A percentile compares a stretch with the other conserved stretches of the same genome.
Conservation (phyloP, 1,140 invertebrate genomes). For the Heliothis virescens region DNA sequence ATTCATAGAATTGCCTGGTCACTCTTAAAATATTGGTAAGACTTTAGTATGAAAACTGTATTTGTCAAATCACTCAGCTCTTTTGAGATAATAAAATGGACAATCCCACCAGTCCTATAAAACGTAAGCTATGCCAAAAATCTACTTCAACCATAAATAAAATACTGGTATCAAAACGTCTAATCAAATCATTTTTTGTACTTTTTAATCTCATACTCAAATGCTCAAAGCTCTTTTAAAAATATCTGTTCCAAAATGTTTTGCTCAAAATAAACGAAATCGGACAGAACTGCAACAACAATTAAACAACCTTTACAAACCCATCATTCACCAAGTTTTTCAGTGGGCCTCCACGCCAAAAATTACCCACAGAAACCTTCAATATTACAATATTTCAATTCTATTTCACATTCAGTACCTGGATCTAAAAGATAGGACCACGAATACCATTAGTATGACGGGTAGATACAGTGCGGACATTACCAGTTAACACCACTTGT, state of each 20-base stretch:
- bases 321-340: slow-evolving; percentile 41
- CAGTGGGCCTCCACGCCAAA: slow-evolving; percentile 30
- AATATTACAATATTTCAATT: slow-evolving; percentile 45
- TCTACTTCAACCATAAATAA: background rate
- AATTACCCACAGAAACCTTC: slow-evolving; percentile 30
- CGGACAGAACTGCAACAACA: slow-evolving; percentile 26
- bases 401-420: slow-evolving; percentile 54
- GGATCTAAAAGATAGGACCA: slow-evolving; percentile 56
- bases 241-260: slow-evolving; percentile 29
- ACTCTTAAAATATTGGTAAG: too few species aligned
- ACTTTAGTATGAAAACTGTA: too few species aligned
- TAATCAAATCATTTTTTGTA: background rate
- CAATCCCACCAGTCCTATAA: too few species aligned
- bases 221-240: slow-evolving; percentile 30
- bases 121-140: background rate
- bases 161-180: background rate
- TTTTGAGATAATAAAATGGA: too few species aligned
- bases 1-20: too few species aligned
- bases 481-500: too few species aligned
- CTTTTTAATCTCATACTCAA: background rate
- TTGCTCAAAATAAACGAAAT: slow-evolving; percentile 29
- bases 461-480: background rate
- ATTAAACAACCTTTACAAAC: slow-evolving; percentile 36
- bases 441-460: slow-evolving; percentile 50
- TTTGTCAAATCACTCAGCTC: too few species aligned